A percentile compares a stretch with the other conserved stretches of the same genome.
These are phyloP conservation scores for Scaptomyza polygonia DNA, from an alignment of 2,888 invertebrate species.

Conservation along the genomic window DNA sequence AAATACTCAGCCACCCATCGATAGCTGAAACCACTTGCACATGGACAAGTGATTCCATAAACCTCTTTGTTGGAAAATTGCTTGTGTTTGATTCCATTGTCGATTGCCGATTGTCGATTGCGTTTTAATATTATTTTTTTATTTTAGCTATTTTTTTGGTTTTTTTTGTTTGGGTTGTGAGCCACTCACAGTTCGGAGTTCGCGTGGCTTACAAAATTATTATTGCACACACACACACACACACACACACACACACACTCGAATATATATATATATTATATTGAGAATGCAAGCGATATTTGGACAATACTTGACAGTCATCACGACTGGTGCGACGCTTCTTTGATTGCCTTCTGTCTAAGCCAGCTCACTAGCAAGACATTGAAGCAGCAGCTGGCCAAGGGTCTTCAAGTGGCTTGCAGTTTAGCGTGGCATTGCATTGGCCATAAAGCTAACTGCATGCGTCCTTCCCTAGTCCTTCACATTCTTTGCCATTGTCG, in stretches of 20 bases:
- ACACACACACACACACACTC: neutral
- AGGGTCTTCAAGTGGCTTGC: conserved; percentile 23
- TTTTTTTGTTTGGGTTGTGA: neutral
- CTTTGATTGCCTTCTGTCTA: conserved; percentile 40
- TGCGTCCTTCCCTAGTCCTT: conserved; percentile 5
- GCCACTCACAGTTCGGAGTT: conserved; percentile 9
- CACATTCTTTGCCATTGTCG: conserved; percentile 22
- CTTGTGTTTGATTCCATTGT: conserved; percentile 35
- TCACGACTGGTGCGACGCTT: conserved; percentile 20
- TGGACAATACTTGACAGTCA: conserved; percentile 42
- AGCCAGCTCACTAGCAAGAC: conserved; percentile 10
- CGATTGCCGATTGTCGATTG: conserved; percentile 39
- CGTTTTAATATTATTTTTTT: neutral
- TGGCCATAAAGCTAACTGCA: conserved; percentile 30
- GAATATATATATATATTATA: neutral
- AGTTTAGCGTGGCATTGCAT: conserved; percentile 18
- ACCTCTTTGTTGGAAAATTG: conserved; percentile 42
- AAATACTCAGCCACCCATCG: neutral
- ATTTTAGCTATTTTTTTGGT: too few relatives aligned
- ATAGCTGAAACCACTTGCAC: conserved; percentile 24
- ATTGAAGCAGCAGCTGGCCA: conserved; percentile 8
- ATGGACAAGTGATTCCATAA: conserved; percentile 31
- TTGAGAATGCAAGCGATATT: conserved; percentile 29
- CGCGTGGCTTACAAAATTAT: conserved; percentile 16
- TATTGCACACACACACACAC: conserved; percentile 13